Conservation (phyloP, 2,113 vertebrate genomes). For the Hucho hucho region DNA sequence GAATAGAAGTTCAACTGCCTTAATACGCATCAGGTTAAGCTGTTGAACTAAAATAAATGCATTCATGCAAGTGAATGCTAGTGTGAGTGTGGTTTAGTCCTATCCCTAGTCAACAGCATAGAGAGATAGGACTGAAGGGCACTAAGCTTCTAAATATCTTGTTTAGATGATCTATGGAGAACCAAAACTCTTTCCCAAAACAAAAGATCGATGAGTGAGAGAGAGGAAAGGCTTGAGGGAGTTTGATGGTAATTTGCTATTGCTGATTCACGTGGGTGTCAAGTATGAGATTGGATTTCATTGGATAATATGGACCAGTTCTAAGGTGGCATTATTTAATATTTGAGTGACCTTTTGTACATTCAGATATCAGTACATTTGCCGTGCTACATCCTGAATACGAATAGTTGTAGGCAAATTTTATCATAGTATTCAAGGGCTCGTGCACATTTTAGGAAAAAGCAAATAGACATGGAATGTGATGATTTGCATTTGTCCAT, state of each 20-base stretch:
- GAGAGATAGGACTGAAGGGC: not conserved
- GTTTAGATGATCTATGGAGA: not conserved
- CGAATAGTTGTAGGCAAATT: not conserved
- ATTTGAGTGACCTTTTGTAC: not conserved
- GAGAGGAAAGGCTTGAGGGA: not conserved
- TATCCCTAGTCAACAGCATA: not conserved
- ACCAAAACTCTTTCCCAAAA: conserved; percentile 2
- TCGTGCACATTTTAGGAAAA: not conserved
- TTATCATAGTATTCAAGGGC: too few species aligned
- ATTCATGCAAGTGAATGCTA: not conserved
- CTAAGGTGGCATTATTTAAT: not conserved
- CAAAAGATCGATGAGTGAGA: not conserved
- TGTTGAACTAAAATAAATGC: too few species aligned
- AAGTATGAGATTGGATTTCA: conserved; percentile 1
- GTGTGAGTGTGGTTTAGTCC: conserved; percentile 9
- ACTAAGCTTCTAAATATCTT: not conserved
- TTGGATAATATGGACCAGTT: not conserved
- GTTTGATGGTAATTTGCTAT: conserved; percentile 25
- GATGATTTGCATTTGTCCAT: not conserved
- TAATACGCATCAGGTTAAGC: too few species aligned
- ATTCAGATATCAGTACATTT: not conserved
- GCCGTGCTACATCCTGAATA: not conserved
- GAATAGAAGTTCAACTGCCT: not conserved
- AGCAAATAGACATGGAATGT: conserved; percentile 20
- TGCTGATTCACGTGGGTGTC: conserved; percentile 49